Conservation (phyloP, 1,140 invertebrate species). For the Portunus trituberculatus region DNA sequence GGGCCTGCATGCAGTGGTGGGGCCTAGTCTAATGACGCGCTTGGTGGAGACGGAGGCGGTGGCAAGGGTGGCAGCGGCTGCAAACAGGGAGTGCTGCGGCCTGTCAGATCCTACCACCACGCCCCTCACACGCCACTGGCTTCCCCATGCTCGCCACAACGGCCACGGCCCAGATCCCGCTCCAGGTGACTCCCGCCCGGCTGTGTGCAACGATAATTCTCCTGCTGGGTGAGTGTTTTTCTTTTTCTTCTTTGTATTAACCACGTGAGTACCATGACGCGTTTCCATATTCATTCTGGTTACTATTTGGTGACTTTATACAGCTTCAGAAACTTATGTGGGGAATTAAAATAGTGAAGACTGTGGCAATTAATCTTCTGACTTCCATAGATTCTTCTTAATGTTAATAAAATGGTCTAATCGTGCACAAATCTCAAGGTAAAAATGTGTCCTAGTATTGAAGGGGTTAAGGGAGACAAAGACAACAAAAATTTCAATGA, state of each 20-base stretch:
- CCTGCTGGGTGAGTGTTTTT: slow-evolving; percentile 49
- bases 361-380: no score
- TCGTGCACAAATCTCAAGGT: no score
- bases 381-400: no score
- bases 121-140: slow-evolving; percentile 55
- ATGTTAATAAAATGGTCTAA: no score
- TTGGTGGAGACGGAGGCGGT: slow-evolving; percentile 43
- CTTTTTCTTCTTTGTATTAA: not conserved
- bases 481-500: no score
- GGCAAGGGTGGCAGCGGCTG: slow-evolving; percentile 35
- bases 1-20: slow-evolving; percentile 14
- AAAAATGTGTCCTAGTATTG: no score
- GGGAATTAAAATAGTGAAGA: no score
- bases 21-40: slow-evolving; percentile 20
- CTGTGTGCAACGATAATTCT: slow-evolving; percentile 58
- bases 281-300: no score
- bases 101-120: slow-evolving; percentile 54
- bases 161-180: not conserved
- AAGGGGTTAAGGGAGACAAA: no score
- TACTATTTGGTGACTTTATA: no score
- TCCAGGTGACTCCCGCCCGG: not conserved
- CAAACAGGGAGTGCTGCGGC: slow-evolving; percentile 40
- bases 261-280: no score
- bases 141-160: slow-evolving; percentile 10
- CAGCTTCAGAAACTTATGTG: no score